Evolutionary conservation across 2,797 vertebrate genomes (phyloP), one percentile per base, ranked within the genome.

Genomic region (Pseudopleuronectes americanus): DNA sequence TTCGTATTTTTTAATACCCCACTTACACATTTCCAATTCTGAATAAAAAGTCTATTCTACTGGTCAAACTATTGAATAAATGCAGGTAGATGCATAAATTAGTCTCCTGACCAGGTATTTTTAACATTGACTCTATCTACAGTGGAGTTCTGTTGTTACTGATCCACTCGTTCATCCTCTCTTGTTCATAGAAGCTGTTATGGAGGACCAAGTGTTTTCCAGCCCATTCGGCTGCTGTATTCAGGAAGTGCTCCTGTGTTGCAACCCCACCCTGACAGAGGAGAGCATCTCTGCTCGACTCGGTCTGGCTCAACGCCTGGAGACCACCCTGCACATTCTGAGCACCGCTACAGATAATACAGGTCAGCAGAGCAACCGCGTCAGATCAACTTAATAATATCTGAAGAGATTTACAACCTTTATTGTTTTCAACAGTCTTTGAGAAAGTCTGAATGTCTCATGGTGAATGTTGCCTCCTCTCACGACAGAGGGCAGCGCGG

Each of bases 221-320:
- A 89, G 81, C 23, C 86, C 94, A 0, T 96, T 96, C 10, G 94
- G 95, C 54, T 95, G 93, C 92, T 96, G 94, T 80, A 88, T 96
- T 73, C 94, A 93, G 66, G 96, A 97, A 38, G 93, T 97, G 43
- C 92, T 99, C 31, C 94, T 97, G 79, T 90, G 87, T 76, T 96
- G 94, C 86, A 94, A 96, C 86, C 92, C 95, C 0, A 68, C 84
- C 8, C 92, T 99, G 53, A 96, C 89, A 0, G 96, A 97, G 68
- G 96, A 98, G 66, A 88, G 89, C 79, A 95, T 98, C 22, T 78
- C 93, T 4, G 86, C 87, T 41, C 93, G 94, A 2, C 89, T 96
- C 70, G 33, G 87, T 71, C 83, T 96, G 24, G 89, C 87, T n/a
- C 96, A 98, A 64, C 90, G 92, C 24, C 80, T 98, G 65, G 95